phyloP scores from a whole-genome alignment of 2,797 vertebrate genomes.

The Eulemur coronatus region DNA sequence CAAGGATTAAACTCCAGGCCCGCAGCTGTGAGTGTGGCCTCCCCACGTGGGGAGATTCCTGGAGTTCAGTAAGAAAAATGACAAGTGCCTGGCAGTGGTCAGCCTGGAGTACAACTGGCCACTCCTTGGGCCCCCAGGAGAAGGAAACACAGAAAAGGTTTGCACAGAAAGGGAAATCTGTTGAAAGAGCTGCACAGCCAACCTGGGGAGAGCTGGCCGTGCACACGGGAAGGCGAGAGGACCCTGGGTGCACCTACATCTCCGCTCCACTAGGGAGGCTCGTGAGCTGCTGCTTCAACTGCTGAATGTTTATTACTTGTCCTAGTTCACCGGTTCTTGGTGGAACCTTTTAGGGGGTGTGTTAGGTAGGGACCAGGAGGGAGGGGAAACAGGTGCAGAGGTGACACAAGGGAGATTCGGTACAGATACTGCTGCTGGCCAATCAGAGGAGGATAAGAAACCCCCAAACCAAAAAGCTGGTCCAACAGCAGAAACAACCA shows the following conservation, averaged over 20 bases:
- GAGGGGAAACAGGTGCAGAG: too few relatives aligned
- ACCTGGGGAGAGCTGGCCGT: background rate
- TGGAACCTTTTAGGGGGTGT: background rate
- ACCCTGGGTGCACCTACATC: accelerated
- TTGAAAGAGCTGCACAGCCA: background rate
- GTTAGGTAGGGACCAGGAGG: too few relatives aligned
- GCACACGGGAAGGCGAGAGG: accelerated
- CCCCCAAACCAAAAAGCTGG: too few relatives aligned
- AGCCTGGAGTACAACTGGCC: background rate
- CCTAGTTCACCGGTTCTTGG: accelerated
- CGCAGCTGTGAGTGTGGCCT: background rate
- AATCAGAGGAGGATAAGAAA: too few relatives aligned
- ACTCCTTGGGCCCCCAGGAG: background rate
- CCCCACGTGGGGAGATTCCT: background rate
- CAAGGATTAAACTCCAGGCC: accelerated
- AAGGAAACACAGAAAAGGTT: background rate
- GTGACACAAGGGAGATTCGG: too few relatives aligned
- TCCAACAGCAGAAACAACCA: too few relatives aligned
- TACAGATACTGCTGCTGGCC: too few relatives aligned
- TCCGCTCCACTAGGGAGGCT: accelerated
- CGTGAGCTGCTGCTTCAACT: accelerated
- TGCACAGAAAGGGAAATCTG: background rate
- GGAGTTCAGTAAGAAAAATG: background rate
- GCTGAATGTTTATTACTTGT: too few relatives aligned
- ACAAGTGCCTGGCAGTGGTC: background rate